Evolutionary conservation across 2,797 vertebrate genomes (phyloP).

Genomic region (Pelodytes ibericus): DNA sequence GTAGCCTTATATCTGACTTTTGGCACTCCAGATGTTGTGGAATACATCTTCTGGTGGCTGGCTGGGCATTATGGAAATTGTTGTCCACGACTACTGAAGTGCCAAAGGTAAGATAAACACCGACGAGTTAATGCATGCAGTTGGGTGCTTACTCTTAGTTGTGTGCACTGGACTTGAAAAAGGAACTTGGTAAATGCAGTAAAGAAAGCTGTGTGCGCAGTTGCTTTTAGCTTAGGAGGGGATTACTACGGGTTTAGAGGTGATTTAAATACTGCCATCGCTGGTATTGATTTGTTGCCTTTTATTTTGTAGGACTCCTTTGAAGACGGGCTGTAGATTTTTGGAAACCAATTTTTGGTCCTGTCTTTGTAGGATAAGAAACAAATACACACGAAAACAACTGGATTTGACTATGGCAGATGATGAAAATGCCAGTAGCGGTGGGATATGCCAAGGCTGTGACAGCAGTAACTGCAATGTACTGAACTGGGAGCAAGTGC

Average conservation of each 20-base stretch:
- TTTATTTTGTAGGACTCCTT: background rate
- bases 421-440: slow-evolving; percentile 72
- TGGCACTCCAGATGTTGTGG: no score
- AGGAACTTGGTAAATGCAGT: background rate
- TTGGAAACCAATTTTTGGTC: no score
- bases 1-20: no score
- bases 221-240: slow-evolving; percentile 5
- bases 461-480: slow-evolving; percentile 83
- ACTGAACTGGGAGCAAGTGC: slow-evolving; percentile 97
- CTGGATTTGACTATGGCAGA: slow-evolving; percentile 83
- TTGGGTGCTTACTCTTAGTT: no score
- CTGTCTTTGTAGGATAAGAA: background rate
- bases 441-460: slow-evolving; percentile 55
- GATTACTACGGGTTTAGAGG: background rate
- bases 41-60: no score
- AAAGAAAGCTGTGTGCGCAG: background rate
- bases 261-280: background rate
- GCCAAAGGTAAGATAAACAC: no score
- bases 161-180: background rate
- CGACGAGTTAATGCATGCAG: no score
- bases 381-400: slow-evolving; percentile 43
- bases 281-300: background rate
- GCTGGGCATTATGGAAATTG: no score
- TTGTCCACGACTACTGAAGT: no score
- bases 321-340: background rate